Conservation (phyloP, 2,113 vertebrate genomes). For the Centropus bengalensis region DNA sequence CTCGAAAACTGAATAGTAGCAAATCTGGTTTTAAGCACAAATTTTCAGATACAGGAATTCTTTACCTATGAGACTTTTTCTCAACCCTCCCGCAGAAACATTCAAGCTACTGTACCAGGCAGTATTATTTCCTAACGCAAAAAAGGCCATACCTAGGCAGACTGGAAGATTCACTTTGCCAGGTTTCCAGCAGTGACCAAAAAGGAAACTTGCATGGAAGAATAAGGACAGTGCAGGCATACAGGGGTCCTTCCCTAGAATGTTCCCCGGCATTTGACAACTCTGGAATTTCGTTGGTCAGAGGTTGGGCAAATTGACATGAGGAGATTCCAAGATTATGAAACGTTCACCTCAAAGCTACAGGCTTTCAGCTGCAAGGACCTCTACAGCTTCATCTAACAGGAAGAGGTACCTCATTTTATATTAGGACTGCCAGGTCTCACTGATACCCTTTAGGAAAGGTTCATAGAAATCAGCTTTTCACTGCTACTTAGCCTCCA, state of each 20-base stretch:
- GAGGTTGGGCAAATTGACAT: not conserved
- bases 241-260: not conserved
- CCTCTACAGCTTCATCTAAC: not conserved
- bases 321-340: not conserved
- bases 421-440: not conserved
- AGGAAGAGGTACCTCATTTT: not conserved
- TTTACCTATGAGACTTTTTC: not conserved
- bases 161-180: not conserved
- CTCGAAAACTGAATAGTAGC: not conserved
- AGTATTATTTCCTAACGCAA: not conserved
- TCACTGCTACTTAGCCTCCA: not conserved
- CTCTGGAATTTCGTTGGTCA: not conserved
- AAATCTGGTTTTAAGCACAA: not conserved
- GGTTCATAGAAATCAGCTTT: not conserved
- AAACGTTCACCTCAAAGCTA: not conserved
- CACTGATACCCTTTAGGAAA: not conserved
- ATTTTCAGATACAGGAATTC: not conserved
- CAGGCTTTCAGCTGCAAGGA: not conserved
- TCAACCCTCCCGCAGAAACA: not conserved
- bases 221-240: not conserved
- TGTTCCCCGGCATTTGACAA: not conserved
- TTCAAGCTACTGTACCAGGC: not conserved
- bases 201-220: not conserved
- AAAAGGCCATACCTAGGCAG: not conserved
- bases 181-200: not conserved